A percentile compares a stretch with the other conserved stretches of the same genome.
These are phyloP conservation scores for Archips crataeganus DNA, from an alignment of 2,888 invertebrate species.

Conservation along the genomic window DNA sequence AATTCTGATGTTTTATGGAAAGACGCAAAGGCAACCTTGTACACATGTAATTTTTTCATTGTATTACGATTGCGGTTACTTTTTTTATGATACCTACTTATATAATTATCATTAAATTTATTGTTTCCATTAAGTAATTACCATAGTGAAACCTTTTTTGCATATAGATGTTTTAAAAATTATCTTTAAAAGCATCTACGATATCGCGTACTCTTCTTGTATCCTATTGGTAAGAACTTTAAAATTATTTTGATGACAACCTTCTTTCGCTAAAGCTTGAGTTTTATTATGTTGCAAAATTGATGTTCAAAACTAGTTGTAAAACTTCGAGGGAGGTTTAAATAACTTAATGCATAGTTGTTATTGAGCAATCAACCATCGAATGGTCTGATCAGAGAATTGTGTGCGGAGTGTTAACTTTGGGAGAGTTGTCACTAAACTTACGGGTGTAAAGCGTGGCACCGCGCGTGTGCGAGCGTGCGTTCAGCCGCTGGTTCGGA, in stretches of 20 bases:
- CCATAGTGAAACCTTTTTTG: too few relatives aligned
- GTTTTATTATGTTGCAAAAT: background rate
- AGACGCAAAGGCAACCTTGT: too few relatives aligned
- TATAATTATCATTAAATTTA: too few relatives aligned
- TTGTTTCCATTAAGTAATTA: too few relatives aligned
- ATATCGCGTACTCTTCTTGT: background rate
- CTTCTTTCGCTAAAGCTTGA: background rate
- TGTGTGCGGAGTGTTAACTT: conserved; percentile 58
- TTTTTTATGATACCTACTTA: too few relatives aligned
- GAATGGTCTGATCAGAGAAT: conserved; percentile 30
- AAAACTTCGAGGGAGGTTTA: background rate
- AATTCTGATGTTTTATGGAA: too few relatives aligned
- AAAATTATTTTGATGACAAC: background rate
- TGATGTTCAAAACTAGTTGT: background rate
- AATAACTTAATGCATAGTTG: background rate
- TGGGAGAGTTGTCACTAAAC: conserved; percentile 70
- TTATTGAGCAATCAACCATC: conserved; percentile 25
- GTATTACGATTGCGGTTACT: too few relatives aligned
- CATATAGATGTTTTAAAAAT: too few relatives aligned
- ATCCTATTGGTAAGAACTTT: background rate
- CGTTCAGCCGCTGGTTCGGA: conserved; percentile 64
- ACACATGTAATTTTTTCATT: too few relatives aligned
- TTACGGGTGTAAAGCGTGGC: conserved; percentile 62
- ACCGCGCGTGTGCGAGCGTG: conserved; percentile 60
- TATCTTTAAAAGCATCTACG: too few relatives aligned